Evolutionary conservation across 1,140 invertebrate species (phyloP).

Genomic region (Colletes gigas): DNA sequence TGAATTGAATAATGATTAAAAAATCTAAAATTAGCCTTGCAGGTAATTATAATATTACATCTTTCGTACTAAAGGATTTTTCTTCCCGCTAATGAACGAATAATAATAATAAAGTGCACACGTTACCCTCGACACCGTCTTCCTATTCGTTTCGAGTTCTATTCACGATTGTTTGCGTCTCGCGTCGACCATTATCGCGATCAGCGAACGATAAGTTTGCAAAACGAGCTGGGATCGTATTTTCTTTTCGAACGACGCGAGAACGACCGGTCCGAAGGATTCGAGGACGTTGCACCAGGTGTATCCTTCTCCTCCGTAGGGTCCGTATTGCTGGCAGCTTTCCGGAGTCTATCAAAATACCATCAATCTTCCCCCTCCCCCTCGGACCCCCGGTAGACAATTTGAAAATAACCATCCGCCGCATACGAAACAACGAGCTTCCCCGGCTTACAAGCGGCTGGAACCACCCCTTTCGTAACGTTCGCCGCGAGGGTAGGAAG

Average conservation of each 20-base stretch:
- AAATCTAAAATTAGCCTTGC: too few relatives aligned
- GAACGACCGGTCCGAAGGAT: not conserved
- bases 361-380: constrained; percentile 25
- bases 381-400: constrained; percentile 2
- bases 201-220: too few relatives aligned
- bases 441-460: not conserved
- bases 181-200: too few relatives aligned
- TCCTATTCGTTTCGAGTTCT: too few relatives aligned
- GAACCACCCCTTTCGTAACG: constrained; percentile 23
- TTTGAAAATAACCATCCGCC: constrained; percentile 21
- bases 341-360: constrained; percentile 29
- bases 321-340: not conserved
- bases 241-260: not conserved
- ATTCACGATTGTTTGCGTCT: too few relatives aligned
- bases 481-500: constrained; percentile 15
- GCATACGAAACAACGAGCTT: constrained; percentile 12
- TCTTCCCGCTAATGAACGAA: too few relatives aligned
- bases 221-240: too few relatives aligned
- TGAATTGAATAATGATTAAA: too few relatives aligned
- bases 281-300: constrained; percentile 11
- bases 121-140: too few relatives aligned
- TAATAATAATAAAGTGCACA: too few relatives aligned
- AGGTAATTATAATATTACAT: too few relatives aligned
- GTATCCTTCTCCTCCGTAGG: not conserved
- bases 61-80: too few relatives aligned